These are phyloP conservation scores for Epistrophe eligans DNA, from an alignment of 2,888 invertebrate genomes.

Conservation along the genomic window DNA sequence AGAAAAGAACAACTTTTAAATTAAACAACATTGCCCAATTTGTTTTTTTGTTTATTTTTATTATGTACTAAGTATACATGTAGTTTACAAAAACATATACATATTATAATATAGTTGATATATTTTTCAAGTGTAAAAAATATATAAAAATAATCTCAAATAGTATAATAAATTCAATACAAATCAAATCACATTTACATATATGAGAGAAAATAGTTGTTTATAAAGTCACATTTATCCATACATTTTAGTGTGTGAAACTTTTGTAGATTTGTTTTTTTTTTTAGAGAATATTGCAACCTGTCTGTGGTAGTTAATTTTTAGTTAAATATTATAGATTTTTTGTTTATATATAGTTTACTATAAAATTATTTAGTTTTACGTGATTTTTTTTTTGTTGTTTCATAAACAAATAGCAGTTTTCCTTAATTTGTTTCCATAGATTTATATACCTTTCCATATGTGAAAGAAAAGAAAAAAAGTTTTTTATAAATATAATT, in stretches of 20 bases:
- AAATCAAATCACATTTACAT: slow-evolving; percentile 15
- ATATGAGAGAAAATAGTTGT: slow-evolving; percentile 18
- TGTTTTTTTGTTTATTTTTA: slow-evolving; percentile 20
- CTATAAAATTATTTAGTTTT: slow-evolving; percentile 65
- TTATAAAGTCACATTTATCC: slow-evolving; percentile 51
- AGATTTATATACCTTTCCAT: slow-evolving; percentile 45
- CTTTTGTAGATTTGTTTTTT: slow-evolving; percentile 62
- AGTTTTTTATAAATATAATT: slow-evolving; percentile 21
- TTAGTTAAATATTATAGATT: slow-evolving; percentile 80
- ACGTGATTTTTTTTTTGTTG: slow-evolving; percentile 35
- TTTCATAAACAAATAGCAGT: slow-evolving; percentile 25
- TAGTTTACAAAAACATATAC: slow-evolving; percentile 32
- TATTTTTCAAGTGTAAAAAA: slow-evolving; percentile 46
- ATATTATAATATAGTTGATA: slow-evolving; percentile 52
- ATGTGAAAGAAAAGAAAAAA: slow-evolving; percentile 26
- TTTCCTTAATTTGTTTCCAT: slow-evolving; percentile 42
- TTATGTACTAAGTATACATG: slow-evolving; percentile 13
- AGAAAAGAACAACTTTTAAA: slow-evolving; percentile 52
- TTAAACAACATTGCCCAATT: slow-evolving; percentile 55
- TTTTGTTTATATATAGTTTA: slow-evolving; percentile 52
- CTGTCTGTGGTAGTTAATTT: slow-evolving; percentile 84
- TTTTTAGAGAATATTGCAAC: slow-evolving; percentile 80
- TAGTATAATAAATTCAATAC: slow-evolving; percentile 47
- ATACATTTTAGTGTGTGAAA: slow-evolving; percentile 73
- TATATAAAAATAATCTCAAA: slow-evolving; percentile 63